These are phyloP conservation scores for Venturia canescens DNA, from an alignment of 1,140 invertebrate genomes.

Conservation along the genomic window DNA sequence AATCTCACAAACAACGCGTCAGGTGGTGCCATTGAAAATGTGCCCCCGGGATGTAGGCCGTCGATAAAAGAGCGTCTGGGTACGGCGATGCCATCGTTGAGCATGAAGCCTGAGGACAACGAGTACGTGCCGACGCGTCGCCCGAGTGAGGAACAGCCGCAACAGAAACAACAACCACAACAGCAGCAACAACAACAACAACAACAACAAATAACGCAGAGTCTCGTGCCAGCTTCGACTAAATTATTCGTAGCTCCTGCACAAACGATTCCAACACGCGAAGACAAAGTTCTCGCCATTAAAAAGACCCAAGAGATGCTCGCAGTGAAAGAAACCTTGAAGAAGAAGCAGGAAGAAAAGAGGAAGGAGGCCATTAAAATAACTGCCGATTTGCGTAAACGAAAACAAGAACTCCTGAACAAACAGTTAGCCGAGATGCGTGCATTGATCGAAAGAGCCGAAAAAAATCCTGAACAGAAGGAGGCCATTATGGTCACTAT, in stretches of 20 bases:
- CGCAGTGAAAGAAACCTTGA: slow-evolving; percentile 80
- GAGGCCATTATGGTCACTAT: slow-evolving; percentile 84
- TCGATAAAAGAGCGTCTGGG: slow-evolving; percentile 74
- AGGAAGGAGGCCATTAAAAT: slow-evolving; percentile 84
- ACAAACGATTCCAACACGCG: slow-evolving; percentile 55
- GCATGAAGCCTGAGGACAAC: slow-evolving; percentile 68
- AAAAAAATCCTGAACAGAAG: slow-evolving; percentile 84
- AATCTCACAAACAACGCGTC: slow-evolving; percentile 68
- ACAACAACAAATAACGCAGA: slow-evolving; percentile 44
- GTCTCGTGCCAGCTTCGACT: slow-evolving; percentile 53
- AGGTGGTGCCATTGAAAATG: slow-evolving; percentile 72
- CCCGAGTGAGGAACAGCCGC: slow-evolving; percentile 66
- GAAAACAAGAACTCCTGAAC: slow-evolving; percentile 87
- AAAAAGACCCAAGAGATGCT: slow-evolving; percentile 82
- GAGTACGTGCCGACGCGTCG: slow-evolving; percentile 74
- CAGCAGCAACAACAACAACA: slow-evolving; percentile 46
- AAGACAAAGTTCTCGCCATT: slow-evolving; percentile 78
- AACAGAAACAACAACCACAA: slow-evolving; percentile 42
- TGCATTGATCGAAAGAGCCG: slow-evolving; percentile 84
- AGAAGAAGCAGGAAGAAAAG: slow-evolving; percentile 83
- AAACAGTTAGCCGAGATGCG: slow-evolving; percentile 89
- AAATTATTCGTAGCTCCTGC: slow-evolving; percentile 41
- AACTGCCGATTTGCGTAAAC: slow-evolving; percentile 84
- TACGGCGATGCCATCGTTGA: slow-evolving; percentile 62
- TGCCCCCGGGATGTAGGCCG: slow-evolving; percentile 71